Conservation (phyloP, 2,113 vertebrate genomes). For the Carollia perspicillata region DNA sequence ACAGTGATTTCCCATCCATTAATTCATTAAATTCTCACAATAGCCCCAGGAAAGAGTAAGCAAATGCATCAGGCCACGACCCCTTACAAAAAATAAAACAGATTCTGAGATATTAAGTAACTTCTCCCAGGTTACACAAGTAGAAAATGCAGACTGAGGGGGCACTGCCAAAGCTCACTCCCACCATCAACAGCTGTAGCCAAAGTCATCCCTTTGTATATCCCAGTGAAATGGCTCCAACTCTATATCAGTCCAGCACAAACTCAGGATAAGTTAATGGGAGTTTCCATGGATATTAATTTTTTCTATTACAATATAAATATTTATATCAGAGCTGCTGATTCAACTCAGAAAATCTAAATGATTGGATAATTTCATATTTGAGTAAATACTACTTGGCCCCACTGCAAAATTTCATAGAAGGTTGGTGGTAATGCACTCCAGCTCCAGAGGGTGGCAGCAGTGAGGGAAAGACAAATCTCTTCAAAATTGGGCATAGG, state of each 20-base stretch:
- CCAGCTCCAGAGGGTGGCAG: conserved; percentile 27
- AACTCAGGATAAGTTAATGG: not conserved
- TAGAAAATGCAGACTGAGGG: not conserved
- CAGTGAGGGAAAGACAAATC: not conserved
- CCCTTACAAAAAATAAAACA: not conserved
- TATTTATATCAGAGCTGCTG: not conserved
- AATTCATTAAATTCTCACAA: not conserved
- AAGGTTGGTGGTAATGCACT: not conserved
- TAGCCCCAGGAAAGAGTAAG: not conserved
- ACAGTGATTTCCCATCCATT: not conserved
- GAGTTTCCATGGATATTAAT: not conserved
- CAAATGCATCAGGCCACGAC: not conserved
- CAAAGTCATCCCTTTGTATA: not conserved
- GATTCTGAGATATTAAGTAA: not conserved
- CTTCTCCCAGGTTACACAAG: not conserved
- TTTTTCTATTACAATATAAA: not conserved
- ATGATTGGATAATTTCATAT: not conserved
- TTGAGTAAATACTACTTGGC: not conserved
- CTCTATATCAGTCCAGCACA: not conserved
- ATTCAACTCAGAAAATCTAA: not conserved
- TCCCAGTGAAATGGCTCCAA: not conserved
- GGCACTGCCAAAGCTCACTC: not conserved
- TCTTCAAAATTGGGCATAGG: not conserved
- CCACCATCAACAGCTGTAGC: not conserved
- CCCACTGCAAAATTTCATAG: not conserved